Percentiles rank a stretch among this genome's conserved stretches.
Evolutionary conservation across 1,140 invertebrate species (phyloP).

Genomic region (Papilio polyxenes): DNA sequence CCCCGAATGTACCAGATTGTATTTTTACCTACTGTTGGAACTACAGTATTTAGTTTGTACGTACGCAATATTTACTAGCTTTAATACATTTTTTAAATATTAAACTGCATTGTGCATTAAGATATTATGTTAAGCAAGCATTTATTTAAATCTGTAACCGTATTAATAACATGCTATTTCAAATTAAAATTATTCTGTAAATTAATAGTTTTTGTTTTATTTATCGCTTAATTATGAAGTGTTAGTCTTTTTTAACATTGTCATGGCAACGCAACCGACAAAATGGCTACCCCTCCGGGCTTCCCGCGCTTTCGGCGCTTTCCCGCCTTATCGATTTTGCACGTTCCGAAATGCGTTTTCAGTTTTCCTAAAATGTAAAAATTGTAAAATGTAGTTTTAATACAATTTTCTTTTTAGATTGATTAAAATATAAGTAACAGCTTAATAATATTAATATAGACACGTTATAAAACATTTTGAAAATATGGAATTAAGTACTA

Average conservation of each 20-base stretch:
- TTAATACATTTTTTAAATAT: neutral
- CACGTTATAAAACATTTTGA: neutral
- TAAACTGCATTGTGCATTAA: neutral
- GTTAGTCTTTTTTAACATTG: slow-evolving; percentile 40
- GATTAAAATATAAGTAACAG: too few species aligned
- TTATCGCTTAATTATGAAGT: neutral
- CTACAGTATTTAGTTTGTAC: neutral
- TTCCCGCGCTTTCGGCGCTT: slow-evolving; percentile 62
- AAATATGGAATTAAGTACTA: neutral
- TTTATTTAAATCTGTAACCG: neutral
- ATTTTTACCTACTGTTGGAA: neutral
- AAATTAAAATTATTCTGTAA: neutral
- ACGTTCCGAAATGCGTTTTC: slow-evolving; percentile 47
- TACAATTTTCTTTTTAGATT: too few species aligned
- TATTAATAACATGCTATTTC: neutral
- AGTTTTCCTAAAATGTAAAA: neutral
- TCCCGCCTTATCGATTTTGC: slow-evolving; percentile 58
- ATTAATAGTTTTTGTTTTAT: neutral
- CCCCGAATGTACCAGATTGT: slow-evolving; percentile 12
- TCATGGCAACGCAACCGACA: slow-evolving; percentile 49
- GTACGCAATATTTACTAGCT: neutral
- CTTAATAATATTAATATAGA: neutral
- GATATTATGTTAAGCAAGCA: neutral
- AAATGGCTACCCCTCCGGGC: slow-evolving; percentile 49
- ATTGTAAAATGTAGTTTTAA: neutral